A percentile compares a stretch with the other conserved stretches of the same genome.
phyloP scores from a whole-genome alignment of 2,797 vertebrate species.

The Microchirus variegatus region DNA sequence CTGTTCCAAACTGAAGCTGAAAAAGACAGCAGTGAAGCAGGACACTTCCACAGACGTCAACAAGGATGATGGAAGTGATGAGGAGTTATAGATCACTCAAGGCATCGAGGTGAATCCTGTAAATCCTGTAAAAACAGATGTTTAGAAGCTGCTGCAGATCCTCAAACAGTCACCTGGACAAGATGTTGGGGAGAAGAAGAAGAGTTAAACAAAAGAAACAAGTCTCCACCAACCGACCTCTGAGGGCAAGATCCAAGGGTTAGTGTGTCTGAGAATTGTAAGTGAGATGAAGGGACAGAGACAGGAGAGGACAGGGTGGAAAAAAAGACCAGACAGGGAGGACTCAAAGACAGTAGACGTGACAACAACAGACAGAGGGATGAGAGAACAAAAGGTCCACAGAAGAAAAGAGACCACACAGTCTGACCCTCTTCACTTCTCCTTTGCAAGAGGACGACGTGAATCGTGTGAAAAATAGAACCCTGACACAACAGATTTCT shows the following conservation, averaged over 20 bases:
- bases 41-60: neutral
- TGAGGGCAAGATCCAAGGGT: slow-evolving; percentile 7
- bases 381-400: slow-evolving; percentile 21
- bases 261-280: neutral
- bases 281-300: slow-evolving; percentile 36
- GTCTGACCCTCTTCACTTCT: slow-evolving; percentile 62
- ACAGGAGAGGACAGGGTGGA: neutral
- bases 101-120: neutral
- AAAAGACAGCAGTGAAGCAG: slow-evolving; percentile 1
- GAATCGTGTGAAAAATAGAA: slow-evolving; percentile 11
- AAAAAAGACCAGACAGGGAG: neutral
- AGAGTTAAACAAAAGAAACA: slow-evolving; percentile 6
- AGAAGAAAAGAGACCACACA: slow-evolving; percentile 55
- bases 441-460: slow-evolving; percentile 65
- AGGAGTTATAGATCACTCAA: neutral
- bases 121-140: slow-evolving; percentile 7
- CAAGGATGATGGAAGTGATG: neutral
- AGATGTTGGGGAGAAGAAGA: slow-evolving; percentile 26
- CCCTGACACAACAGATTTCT: neutral
- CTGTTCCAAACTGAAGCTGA: neutral
- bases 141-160: slow-evolving; percentile 1
- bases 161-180: neutral
- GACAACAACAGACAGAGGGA: neutral
- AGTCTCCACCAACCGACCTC: slow-evolving; percentile 1
- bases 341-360: neutral